A percentile compares a stretch with the other conserved stretches of the same genome.
These are phyloP conservation scores for Phoeniculus purpureus DNA, from an alignment of 2,797 vertebrate species.

Conservation along the genomic window DNA sequence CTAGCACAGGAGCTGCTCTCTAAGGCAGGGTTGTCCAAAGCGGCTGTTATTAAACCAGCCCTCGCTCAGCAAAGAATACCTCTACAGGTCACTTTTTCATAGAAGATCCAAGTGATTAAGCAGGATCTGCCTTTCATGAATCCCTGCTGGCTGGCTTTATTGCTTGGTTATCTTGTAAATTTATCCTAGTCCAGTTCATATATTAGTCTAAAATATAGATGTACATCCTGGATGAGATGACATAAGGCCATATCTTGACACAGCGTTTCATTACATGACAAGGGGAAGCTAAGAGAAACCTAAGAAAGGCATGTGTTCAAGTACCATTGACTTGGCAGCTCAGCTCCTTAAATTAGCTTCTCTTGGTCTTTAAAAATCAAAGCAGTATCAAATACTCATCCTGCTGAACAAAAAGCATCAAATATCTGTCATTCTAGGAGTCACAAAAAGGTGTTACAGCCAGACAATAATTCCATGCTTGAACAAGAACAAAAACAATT, in stretches of 20 bases:
- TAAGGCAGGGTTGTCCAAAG: no score
- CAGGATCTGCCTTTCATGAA: no score
- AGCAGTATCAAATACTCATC: background rate
- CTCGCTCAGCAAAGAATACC: no score
- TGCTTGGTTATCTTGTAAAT: no score
- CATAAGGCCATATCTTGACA: background rate
- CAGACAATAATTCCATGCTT: background rate
- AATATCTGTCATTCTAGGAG: background rate
- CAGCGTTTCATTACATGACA: background rate
- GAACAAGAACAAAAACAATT: background rate
- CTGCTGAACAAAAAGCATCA: background rate
- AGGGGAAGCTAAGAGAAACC: background rate
- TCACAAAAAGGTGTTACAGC: background rate
- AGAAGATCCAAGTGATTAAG: no score
- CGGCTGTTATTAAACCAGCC: no score
- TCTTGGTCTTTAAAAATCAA: background rate
- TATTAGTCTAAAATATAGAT: background rate
- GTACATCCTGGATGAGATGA: background rate
- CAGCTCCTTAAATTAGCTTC: background rate
- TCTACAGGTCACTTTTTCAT: no score
- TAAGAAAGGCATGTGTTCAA: background rate
- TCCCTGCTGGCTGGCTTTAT: no score
- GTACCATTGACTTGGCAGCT: background rate
- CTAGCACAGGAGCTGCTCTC: no score
- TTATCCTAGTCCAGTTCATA: background rate